Conservation (phyloP, 2,113 vertebrate genomes). For the Talpa occidentalis region DNA sequence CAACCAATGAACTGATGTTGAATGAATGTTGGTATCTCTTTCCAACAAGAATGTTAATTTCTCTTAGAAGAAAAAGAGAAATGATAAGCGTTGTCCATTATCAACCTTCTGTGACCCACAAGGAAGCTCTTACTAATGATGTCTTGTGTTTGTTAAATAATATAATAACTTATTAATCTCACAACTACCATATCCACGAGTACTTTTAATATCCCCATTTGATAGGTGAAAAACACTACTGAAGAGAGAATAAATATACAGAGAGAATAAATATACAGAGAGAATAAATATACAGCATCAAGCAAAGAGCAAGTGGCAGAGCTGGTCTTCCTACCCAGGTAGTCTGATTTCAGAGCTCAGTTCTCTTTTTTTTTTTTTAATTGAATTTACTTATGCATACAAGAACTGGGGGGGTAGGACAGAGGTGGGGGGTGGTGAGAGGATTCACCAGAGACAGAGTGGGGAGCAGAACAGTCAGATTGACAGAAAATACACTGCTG, state of each 20-base stretch:
- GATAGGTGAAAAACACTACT: background rate
- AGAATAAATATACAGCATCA: background rate
- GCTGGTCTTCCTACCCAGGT: background rate
- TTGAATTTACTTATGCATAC: too few species aligned
- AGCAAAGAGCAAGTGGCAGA: background rate
- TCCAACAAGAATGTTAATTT: constrained; percentile 2
- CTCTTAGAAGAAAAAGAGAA: constrained; percentile 11
- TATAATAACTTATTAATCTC: background rate
- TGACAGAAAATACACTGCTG: too few species aligned
- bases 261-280: background rate
- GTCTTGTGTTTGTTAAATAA: background rate
- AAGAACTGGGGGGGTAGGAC: too few species aligned
- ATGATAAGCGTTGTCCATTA: constrained; percentile 4
- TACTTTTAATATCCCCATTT: background rate
- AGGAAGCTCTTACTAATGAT: background rate
- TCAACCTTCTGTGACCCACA: background rate
- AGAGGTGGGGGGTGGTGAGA: too few species aligned
- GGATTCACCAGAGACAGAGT: too few species aligned
- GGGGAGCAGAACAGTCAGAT: too few species aligned
- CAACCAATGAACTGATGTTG: background rate
- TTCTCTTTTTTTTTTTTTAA: too few species aligned
- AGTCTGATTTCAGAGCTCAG: background rate
- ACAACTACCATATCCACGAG: background rate
- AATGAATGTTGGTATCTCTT: background rate
- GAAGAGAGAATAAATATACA: background rate